phyloP scores from a whole-genome alignment of 2,797 vertebrate genomes.

The Pampus argenteus region DNA sequence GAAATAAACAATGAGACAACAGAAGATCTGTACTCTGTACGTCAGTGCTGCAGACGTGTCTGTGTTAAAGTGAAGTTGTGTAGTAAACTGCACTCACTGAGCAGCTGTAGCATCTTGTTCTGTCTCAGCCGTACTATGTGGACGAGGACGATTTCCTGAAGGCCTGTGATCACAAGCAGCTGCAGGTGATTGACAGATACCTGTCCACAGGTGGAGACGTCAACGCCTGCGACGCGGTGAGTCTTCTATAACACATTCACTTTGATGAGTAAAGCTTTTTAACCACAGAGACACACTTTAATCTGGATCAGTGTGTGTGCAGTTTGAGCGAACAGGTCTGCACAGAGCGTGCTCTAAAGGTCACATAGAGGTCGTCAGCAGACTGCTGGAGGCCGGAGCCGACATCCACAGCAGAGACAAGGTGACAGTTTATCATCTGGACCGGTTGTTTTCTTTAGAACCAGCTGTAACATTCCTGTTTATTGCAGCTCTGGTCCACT shows the following conservation, averaged over 20 bases:
- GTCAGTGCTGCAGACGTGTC: no score
- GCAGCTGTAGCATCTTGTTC: no score
- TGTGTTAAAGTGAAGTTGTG: no score
- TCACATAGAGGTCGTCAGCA: conserved; percentile 86
- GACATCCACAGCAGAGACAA: conserved; percentile 88
- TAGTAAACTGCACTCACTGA: no score
- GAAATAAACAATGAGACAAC: no score
- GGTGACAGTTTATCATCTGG: conserved; percentile 73
- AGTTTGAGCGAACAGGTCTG: conserved; percentile 90
- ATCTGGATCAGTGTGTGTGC: conserved; percentile 12
- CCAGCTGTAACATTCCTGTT: background rate
- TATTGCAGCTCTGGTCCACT: conserved; percentile 87
- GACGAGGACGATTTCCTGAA: conserved; percentile 87
- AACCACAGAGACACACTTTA: no score
- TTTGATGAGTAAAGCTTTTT: no score
- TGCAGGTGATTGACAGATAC: conserved; percentile 88
- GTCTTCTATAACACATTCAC: background rate
- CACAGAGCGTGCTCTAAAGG: conserved; percentile 90
- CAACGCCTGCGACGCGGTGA: conserved; percentile 87
- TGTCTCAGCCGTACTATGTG: conserved; percentile 86
- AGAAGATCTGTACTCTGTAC: no score
- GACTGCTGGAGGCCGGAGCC: conserved; percentile 87
- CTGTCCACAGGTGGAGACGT: conserved; percentile 88
- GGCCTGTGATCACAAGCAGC: conserved; percentile 89
- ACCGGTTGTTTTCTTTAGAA: no score